These are phyloP conservation scores for Drosophila tani DNA, from an alignment of 1,140 invertebrate genomes.

Conservation along the genomic window DNA sequence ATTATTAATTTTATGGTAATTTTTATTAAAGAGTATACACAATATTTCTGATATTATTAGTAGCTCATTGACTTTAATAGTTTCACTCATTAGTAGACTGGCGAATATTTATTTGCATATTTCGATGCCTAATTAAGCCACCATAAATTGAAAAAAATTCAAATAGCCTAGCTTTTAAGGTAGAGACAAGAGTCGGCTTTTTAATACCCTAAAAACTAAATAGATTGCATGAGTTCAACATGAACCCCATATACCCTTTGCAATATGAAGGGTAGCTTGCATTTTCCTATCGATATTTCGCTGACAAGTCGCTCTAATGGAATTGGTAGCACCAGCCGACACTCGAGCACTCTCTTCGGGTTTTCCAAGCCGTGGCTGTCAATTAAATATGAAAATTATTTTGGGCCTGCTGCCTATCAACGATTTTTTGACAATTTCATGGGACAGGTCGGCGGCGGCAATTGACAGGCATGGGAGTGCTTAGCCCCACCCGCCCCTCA, in stretches of 20 bases:
- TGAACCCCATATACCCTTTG: background rate
- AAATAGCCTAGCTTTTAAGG: too few relatives aligned
- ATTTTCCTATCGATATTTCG: constrained; percentile 9
- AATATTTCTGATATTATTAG: background rate
- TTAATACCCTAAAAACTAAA: background rate
- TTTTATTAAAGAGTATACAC: background rate
- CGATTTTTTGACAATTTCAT: constrained; percentile 72
- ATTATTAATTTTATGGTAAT: too few relatives aligned
- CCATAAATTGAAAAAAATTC: background rate
- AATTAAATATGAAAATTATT: constrained; percentile 74
- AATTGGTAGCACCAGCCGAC: constrained; percentile 59
- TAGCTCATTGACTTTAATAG: background rate
- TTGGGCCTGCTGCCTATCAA: constrained; percentile 53
- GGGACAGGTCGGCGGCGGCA: constrained; percentile 51
- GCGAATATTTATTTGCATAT: background rate
- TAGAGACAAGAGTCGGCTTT: background rate
- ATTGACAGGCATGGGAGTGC: constrained; percentile 46
- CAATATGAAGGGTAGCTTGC: constrained; percentile 6
- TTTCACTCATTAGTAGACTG: background rate
- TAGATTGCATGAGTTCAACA: too few relatives aligned
- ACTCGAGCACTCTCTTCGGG: constrained; percentile 45
- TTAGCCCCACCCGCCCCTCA: constrained; percentile 1
- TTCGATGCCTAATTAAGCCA: background rate
- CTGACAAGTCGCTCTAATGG: constrained; percentile 63
- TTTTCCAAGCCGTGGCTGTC: constrained; percentile 51